A percentile compares a stretch with the other conserved stretches of the same genome.
Conservation (phyloP, 2,113 vertebrate species). For the Bettongia penicillata region DNA sequence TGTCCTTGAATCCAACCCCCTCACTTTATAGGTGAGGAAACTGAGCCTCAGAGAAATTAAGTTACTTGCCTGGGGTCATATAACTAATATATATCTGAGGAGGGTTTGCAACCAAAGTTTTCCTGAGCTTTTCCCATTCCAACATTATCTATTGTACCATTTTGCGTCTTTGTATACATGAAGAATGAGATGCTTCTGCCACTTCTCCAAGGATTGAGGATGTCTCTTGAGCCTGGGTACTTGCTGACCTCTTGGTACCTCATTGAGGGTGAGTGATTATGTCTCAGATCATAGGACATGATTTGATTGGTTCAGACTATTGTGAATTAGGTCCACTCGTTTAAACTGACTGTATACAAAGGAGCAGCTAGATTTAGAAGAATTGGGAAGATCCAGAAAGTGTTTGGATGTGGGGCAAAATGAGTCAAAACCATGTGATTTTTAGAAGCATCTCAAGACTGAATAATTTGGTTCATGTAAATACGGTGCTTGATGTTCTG, state of each 20-base stretch:
- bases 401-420: neutral
- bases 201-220: neutral
- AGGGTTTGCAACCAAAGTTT: neutral
- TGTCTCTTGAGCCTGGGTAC: too few relatives aligned
- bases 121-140: neutral
- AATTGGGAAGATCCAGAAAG: neutral
- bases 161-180: neutral
- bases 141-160: neutral
- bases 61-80: neutral
- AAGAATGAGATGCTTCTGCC: neutral
- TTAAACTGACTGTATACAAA: neutral
- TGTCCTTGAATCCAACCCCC: neutral
- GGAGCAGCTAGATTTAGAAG: too few relatives aligned
- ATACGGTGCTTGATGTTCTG: neutral
- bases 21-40: neutral
- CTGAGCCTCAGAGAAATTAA: neutral
- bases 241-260: neutral
- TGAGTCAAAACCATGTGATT: neutral
- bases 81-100: neutral
- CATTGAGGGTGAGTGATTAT: neutral
- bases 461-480: neutral
- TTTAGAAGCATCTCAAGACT: neutral
- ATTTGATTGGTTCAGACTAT: neutral
- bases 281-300: neutral
- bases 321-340: neutral